Evolutionary conservation across 2,888 invertebrate genomes (phyloP), one percentile per base, ranked within the genome.

Genomic region (Athalia circularis): DNA sequence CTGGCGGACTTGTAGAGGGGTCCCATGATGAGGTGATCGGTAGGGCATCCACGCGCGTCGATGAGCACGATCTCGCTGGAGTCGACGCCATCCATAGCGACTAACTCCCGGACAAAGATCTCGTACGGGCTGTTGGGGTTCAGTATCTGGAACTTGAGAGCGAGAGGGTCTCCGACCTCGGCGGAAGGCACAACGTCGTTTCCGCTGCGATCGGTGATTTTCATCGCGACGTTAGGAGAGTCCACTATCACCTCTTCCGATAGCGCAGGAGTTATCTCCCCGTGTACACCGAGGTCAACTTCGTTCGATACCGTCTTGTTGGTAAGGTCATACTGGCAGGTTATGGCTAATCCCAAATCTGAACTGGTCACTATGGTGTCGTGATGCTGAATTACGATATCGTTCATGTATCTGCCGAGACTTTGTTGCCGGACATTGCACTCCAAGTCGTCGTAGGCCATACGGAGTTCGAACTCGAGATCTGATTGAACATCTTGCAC

Each of bases 201-300:
- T 79, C 96, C 96, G 86, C 94, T 95, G 81, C 96, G 93, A 87
- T 96, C 95, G 43, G 96, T 97, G 87, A 96, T 97, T 90, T 95
- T 95, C 98, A 98, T 98, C 57, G 97, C 95, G 79, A 98, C 97
- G 91, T 97, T 98, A 80, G 98, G 98, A 80, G 97, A 97, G 91
- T 97, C 97, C 80, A 98, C 98, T 86, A 96, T 95, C 76, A 96
- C 97, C 91, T 97, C 97, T 90, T 98, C 97, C 79, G 96, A 95
- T 80, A 97, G 92, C 72, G 96, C 96, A 76, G 96, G 95, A 88
- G 94, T 94, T 87, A 97, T 96, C 89, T 98, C 97, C 78, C 97
- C 97, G 82, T 95, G 95, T 77, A 98, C 97, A 82, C 96, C 96
- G 82, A 96, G 93, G 90, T 96, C 96, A 74, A 97, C 96, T 90